Evolutionary conservation across 2,113 vertebrate species (phyloP), one percentile per base, ranked within the genome.

Genomic region (Todiramphus chloris): DNA sequence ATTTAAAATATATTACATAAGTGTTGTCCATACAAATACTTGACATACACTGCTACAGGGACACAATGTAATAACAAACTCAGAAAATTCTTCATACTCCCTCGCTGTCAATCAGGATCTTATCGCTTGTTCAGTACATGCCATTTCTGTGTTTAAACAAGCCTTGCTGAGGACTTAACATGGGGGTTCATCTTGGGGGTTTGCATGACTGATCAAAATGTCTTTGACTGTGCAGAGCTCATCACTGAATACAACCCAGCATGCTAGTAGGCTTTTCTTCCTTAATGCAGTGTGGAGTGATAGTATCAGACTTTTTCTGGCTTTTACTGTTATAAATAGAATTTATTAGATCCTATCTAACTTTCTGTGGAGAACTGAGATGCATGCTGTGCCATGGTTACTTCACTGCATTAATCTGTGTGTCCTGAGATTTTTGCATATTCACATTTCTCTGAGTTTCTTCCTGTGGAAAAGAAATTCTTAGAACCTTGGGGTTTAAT

Each of bases 401-500:
- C 41, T 95, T 95, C 48, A 37, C 33, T 62, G 46, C n/a, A 59
- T 95, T 94, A 82, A 92, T 94, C 60, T 94, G 70, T 46, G n/a
- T 87, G 46, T 88, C 62, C 25, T 70, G 33, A 86, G 51, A 48
- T 53, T 79, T 93, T 79, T 93, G 23, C 13, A 10, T 89, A n/a
- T 75, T 95, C 73, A 11, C n/a, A 27, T 94, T 77, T 46, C 75
- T 92, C 20, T 68, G 21, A 44, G 58, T 91, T 91, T 39, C 56
- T 88, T 83, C 20, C 21, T 64, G 33, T 62, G 83, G 35, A 78
- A 77, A 90, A 94, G 19, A 75, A 83, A 70, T 85, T 70, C 93
- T 85, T 90, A 55, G 84, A 91, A 90, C 31, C 20, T 82, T 92
- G 90, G 83, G 78, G 46, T 82, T 92, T 93, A 94, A 72, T 95